Conservation (phyloP, 2,888 invertebrate species). For the Lordiphosa fenestrarum region DNA sequence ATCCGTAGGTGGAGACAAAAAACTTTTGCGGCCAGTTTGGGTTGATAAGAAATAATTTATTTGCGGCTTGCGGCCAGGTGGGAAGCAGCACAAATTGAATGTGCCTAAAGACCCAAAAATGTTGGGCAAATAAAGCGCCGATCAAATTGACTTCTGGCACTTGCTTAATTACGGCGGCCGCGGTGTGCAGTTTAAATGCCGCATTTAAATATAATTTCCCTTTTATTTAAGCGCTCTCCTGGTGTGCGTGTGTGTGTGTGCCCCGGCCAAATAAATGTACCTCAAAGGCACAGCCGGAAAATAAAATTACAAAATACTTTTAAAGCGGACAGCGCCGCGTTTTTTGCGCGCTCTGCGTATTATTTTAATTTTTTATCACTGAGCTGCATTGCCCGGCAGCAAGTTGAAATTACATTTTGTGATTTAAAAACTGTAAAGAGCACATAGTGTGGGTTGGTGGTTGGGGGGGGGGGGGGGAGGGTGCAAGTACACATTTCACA, state of each 20-base stretch:
- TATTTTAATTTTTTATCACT: constrained; percentile 43
- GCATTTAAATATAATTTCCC: constrained; percentile 13
- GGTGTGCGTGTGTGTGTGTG: constrained; percentile 4
- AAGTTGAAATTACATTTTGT: constrained; percentile 52
- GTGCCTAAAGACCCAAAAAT: constrained; percentile 13
- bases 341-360: constrained; percentile 7
- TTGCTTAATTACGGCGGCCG: constrained; percentile 17
- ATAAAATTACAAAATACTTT: constrained; percentile 6
- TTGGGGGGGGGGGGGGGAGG: not conserved
- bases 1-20: constrained; percentile 32
- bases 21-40: constrained; percentile 62
- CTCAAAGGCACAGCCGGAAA: constrained; percentile 7
- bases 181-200: not conserved
- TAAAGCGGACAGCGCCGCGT: not conserved
- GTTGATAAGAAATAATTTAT: constrained; percentile 72
- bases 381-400: constrained; percentile 40
- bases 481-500: constrained; percentile 39
- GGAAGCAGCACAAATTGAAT: constrained; percentile 35
- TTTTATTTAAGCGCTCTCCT: not conserved
- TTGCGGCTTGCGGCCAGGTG: constrained; percentile 55
- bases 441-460: constrained; percentile 23
- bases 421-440: constrained; percentile 40
- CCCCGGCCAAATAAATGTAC: constrained; percentile 10
- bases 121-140: constrained; percentile 10
- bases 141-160: constrained; percentile 20